Conservation (phyloP, 2,888 invertebrate species). For the Petrolisthes cinctipes region DNA sequence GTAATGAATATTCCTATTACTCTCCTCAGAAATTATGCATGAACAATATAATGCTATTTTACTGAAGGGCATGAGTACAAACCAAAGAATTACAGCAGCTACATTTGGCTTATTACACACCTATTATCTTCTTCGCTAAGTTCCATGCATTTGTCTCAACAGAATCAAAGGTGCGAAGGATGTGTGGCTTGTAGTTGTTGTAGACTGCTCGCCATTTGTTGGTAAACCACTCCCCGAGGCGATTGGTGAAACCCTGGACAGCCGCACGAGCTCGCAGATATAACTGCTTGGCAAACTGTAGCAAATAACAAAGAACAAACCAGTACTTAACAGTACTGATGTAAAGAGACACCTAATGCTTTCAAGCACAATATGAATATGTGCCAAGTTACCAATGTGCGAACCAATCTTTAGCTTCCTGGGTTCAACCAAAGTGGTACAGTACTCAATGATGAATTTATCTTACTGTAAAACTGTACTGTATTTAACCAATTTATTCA, state of each 20-base stretch:
- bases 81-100: not conserved
- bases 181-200: conserved; percentile 64
- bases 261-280: conserved; percentile 48
- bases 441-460: too few relatives aligned
- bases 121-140: conserved; percentile 47
- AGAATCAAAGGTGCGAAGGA: conserved; percentile 58
- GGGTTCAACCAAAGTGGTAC: too few relatives aligned
- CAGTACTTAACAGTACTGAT: not conserved
- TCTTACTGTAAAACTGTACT: too few relatives aligned
- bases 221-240: conserved; percentile 56
- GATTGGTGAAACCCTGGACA: conserved; percentile 49
- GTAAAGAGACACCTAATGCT: not conserved
- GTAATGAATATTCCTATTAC: not conserved
- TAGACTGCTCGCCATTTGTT: conserved; percentile 59
- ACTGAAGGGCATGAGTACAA: not conserved
- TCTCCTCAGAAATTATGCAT: not conserved
- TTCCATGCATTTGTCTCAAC: conserved; percentile 59
- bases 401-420: too few relatives aligned
- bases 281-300: conserved; percentile 56
- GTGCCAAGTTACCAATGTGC: too few relatives aligned
- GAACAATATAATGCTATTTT: not conserved
- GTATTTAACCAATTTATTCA: too few relatives aligned
- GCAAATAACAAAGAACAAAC: not conserved
- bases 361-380: too few relatives aligned
- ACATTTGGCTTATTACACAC: conserved; percentile 1